Conservation (phyloP, 2,888 invertebrate species). For the Apamea epomidion region DNA sequence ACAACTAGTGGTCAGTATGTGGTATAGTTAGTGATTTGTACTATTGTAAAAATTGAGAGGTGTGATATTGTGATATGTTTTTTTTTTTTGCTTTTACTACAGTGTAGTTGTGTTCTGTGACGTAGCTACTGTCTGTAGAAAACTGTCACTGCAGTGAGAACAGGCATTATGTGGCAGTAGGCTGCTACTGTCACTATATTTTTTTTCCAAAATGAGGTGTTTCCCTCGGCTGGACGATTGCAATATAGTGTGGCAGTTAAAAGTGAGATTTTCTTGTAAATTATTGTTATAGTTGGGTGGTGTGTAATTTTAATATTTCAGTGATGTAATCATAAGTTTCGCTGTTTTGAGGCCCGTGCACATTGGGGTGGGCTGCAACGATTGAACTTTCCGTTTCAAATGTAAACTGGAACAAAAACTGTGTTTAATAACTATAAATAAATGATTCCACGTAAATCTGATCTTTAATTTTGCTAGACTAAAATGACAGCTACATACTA, state of each 20-base stretch:
- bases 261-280: conserved; percentile 39
- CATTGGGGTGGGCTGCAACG: neutral
- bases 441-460: neutral
- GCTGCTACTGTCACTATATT: neutral
- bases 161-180: neutral
- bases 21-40: conserved; percentile 23
- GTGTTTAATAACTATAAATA: neutral
- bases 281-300: neutral
- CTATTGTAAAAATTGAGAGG: conserved; percentile 20
- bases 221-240: conserved; percentile 15
- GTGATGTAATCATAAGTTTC: conserved; percentile 9
- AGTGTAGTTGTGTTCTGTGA: neutral
- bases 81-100: neutral
- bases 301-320: conserved; percentile 14
- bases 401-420: neutral
- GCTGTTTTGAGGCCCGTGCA: neutral
- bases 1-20: neutral
- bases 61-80: conserved; percentile 27
- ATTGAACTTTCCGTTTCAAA: neutral
- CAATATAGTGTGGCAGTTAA: conserved; percentile 25
- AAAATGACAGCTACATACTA: neutral
- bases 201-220: conserved; percentile 15
- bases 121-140: neutral
- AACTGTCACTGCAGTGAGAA: neutral
- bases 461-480: neutral